A percentile compares a stretch with the other conserved stretches of the same genome.
Conservation (phyloP, 2,888 invertebrate species). For the Julus scanicus region DNA sequence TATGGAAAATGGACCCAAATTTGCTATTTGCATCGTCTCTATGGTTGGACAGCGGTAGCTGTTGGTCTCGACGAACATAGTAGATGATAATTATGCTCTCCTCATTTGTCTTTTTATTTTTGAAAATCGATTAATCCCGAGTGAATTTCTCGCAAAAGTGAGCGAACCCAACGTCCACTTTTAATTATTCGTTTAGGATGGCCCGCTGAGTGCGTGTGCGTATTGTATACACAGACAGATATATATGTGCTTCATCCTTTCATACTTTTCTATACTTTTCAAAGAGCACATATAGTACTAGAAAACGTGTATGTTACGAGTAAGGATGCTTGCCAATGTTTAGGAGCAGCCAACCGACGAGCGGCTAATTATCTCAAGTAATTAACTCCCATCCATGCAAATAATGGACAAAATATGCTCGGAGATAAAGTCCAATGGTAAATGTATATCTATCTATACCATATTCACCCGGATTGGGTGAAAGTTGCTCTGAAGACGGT, state of each 20-base stretch:
- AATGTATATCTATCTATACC: neutral
- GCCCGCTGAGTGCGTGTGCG: neutral
- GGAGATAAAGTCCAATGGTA: neutral
- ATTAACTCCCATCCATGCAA: conserved; percentile 53
- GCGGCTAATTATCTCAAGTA: conserved; percentile 54
- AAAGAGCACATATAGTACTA: neutral
- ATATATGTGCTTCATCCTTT: neutral
- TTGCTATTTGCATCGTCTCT: neutral
- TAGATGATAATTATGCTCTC: neutral
- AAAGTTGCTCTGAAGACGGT: neutral
- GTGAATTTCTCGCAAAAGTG: neutral
- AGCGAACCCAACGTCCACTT: neutral
- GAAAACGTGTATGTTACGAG: neutral
- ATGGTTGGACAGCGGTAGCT: neutral
- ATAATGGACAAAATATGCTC: conserved; percentile 47
- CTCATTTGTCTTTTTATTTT: neutral
- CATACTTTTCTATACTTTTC: neutral
- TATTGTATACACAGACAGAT: neutral
- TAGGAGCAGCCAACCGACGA: conserved; percentile 46
- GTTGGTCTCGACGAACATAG: neutral
- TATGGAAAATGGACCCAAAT: conserved; percentile 6
- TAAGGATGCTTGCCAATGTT: conserved; percentile 4
- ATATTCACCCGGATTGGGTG: neutral
- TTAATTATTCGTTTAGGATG: conserved; percentile 14
- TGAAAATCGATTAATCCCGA: conserved; percentile 10